Evolutionary conservation across 2,888 invertebrate species (phyloP), one percentile per base, ranked within the genome.

Genomic region (Meteorus colon): DNA sequence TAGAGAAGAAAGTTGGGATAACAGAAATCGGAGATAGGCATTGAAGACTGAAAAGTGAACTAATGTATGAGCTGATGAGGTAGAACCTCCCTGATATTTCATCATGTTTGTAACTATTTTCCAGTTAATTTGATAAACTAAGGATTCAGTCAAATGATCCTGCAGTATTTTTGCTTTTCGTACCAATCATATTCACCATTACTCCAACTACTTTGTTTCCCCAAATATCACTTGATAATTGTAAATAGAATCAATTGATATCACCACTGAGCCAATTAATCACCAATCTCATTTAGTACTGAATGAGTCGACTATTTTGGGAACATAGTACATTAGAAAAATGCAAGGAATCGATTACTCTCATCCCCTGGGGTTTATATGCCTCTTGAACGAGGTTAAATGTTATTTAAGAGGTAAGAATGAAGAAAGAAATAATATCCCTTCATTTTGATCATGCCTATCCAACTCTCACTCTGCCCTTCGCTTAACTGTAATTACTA

Each of bases 401-500:
- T 60, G 60, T 60, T 60, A 74, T 74, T 60, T 60, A 74, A 67
- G 60, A 68, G 55, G 41, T 41, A 34, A 41, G 19, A 59, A 41
- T 19, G 31, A 31, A 59, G 45, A 68, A 74, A 66, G 55, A 37
- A 31, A 59, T 55, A 27, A 29, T 60, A 19, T 27, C 19, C 34
- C 59, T 29, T 55, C 24, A 34, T 27, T 60, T 67, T 37, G 60
- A 34, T 65, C 37, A 65, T 65, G 48, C 29, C 65, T 73, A 59
- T 71, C 71, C 60, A 55, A 34, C 31, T 71, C 63, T 31, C 63
- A 14, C 27, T 31, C 12, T 60, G 34, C 45, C 62, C 60, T 29
- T 55, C 62, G 24, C 48, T 37, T 29, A 31, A 48, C 76, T 19
- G 51, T 76, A 76, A 76, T 76, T 76, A 73, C 76, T 76, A 73